Base-by-base conservation (phyloP, 2,888 invertebrate genomes). In the Nasonovia ribisnigri region DNA sequence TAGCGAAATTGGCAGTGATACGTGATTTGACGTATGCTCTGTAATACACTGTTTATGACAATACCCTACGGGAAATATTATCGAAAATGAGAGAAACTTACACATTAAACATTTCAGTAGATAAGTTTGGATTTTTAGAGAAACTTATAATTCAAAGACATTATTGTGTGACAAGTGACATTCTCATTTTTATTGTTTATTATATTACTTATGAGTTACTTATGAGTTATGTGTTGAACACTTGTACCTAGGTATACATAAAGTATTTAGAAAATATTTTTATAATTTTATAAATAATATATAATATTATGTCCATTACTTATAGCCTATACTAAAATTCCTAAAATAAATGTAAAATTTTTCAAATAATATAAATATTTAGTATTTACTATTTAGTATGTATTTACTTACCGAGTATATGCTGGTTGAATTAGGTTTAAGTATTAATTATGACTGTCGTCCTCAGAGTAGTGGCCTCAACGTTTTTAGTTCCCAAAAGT, bases 1-100 rank as follows among this genome's bases (percentile, higher is more conserved):
- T 48, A 90, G 86, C 67, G 90, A 93, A 90, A 93, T 90, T 93
- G 84, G 86, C 51, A 67, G 51, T 87, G 93, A 86, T 86, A 90
- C 77, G 54, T 84, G 84, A 57, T 84, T 91, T 84, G 57, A 54
- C 91, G 26, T 84, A 92, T 26, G 29, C 29, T 67, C 29, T 48
- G 24, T 26, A 5, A n/a, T 84, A 36, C 26, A 46, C 48, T 87
- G 24, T 42, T 77, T 77, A 92, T 92, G 67, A 88, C 88, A 88
- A 88, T 77, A 54, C 93, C 48, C 93, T 29, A 93, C 92, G 57
- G 57, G 92, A 60, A 93, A 86, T 90, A 89, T 84, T 36, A 90
- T 84, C 29, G 48, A 93, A 90, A 90, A 90, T 60, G 26, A 77
- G 92, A 88, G 92, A 92, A 86, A 92, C 87, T 67, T 36, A 42